Base-by-base conservation (phyloP, 1,140 invertebrate genomes). In the Camponotus vicinus region DNA sequence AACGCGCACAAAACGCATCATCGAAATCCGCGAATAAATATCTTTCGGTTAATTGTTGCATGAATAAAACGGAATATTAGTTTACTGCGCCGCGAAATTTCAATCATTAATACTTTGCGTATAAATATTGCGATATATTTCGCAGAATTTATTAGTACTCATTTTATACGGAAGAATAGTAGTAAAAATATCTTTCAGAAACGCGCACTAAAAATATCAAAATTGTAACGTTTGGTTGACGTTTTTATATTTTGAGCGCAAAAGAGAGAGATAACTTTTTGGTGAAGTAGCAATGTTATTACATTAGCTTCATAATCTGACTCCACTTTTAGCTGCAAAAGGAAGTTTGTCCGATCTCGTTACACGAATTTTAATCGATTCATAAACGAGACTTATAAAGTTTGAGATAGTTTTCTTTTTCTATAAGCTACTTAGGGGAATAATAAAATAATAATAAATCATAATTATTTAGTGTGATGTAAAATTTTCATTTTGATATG, bases 241-340 rank as follows among this genome's bases (percentile, higher is more conserved):
- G 34, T 52, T 27, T 18, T 66, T 64, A 66, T 49, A 15, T 78
- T 0, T 11, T 66, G 9, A 32, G 34, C 4, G 2, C 18, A 45
- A 78, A 52, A 66, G 21, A n/a, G 40, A 45, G 21, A n/a, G 40
- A 27, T 21, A 27, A 0, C 13, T 15, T 66, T 67, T 69, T 8
- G 6, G 8, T 21, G n/a, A 52, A 70, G 49, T 61, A 32, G 57
- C 59, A 82, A 40, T 49, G 27, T 11, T 75, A 61, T 80, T 77
- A 66, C 37, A 61, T 86, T 84, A 86, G n/a, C 42, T 77, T 52
- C 34, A 76, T 70, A 80, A 89, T 70, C 13, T 75, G 42, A 85
- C 80, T 85, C 13, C 27, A 75, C 21, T 80, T 55, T 42, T 63
- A 42, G 67, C 21, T 1, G n/a, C 40, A 52, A 49, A 89, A 61